Evolutionary conservation across 2,888 invertebrate species (phyloP), one percentile per base, ranked within the genome.

Genomic region (Syritta pipiens): DNA sequence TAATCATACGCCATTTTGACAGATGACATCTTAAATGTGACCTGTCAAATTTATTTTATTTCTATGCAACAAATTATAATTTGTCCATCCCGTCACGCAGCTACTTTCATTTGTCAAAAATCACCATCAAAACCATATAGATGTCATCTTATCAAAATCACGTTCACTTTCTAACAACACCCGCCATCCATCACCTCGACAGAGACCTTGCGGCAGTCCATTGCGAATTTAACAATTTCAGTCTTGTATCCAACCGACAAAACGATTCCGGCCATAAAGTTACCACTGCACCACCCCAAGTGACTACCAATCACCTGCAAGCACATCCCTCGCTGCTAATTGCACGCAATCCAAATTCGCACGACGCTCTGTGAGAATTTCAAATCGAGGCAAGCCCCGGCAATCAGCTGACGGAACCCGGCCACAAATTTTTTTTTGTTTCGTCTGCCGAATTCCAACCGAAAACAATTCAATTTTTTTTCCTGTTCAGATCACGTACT

Each of bases 401-500:
- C 26, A 28, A 55, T 71, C 71, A 72, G 63, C 72, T 65, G 63
- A 48, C 49, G 24, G 3, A 12, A 37, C 30, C 28, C 62, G 55
- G 55, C 40, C 30, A 28, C 51, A n/a, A n/a, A n/a, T n/a, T n/a
- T n/a, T n/a, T n/a, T 46, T 28, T 46, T 48, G 9, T 35, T 42
- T 71, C 51, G 37, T 35, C 9, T 35, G 40, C 17, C 35, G 42
- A 68, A 69, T 51, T 55, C 55, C 35, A 10, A 4, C 17, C 26
- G 4, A n/a, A 24, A 20, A 19, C 37, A 17, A 24, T 42, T n/a
- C n/a, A n/a, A n/a, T n/a, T n/a, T n/a, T n/a, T n/a, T n/a, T n/a
- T n/a, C 28, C 7, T 17, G 53, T 67, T 71, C 77, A 6, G 9
- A 40, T 71, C 77, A 77, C 77, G 77, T 77, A 28, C 37, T 3